Evolutionary conservation across 2,888 invertebrate genomes (phyloP), one percentile per base, ranked within the genome.

Genomic region (Cyaniris semiargus): DNA sequence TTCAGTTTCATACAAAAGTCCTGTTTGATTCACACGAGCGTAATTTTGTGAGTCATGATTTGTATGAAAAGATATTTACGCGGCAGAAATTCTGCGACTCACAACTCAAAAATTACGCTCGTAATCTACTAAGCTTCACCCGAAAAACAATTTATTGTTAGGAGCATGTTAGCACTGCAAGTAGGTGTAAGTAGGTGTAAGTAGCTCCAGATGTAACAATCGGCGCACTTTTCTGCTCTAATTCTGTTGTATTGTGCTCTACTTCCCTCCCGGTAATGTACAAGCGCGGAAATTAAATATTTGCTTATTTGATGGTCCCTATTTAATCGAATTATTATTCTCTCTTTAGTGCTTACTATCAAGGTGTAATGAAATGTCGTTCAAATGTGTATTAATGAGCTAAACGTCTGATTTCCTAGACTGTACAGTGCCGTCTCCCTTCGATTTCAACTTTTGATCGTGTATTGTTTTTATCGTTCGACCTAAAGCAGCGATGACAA

Each of bases 191-290:
- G 48, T 72, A 74, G 27, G 6, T 44, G 18, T 53, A 74, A 74
- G 66, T 27, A 66, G 66, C 4, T 66, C 66, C 3, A 27, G 15
- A 66, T 5, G 60, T 23, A 53, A 15, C 27, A 53, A 53, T 74
- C 48, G 27, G 21, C 6, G 53, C 48, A 74, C 74, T 74, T 53
- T 74, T 74, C 74, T 53, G 53, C 53, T 21, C 48, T 74, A 27
- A 74, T 48, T 74, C 53, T 53, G 53, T 74, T 74, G 27, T 18
- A 48, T 53, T 74, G 27, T 74, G 74, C 23, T 48, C 15, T 18
- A 27, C 48, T 48, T 74, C 74, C 7, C 5, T 74, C 74, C 7
- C 5, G 13, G 48, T 13, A 44, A 13, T 15, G 74, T 74, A 48
- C 66, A 27, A 23, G 4, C 27, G 27, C 1, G 58, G 58, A 23